A percentile compares a stretch with the other conserved stretches of the same genome.
Conservation (phyloP, 2,888 invertebrate genomes). For the Archips crataeganus region DNA sequence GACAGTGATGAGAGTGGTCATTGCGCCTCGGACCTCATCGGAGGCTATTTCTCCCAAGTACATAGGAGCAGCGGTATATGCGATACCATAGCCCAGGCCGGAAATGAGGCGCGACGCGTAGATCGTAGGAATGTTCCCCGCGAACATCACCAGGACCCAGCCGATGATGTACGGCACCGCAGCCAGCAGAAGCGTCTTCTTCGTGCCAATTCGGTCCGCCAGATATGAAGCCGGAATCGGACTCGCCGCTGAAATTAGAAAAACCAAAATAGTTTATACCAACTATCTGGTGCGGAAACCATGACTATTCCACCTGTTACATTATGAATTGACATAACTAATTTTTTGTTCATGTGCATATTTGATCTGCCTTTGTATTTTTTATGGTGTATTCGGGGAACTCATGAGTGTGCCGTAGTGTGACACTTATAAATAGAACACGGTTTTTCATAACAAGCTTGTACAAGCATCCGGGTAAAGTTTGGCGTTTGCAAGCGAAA, state of each 20-base stretch:
- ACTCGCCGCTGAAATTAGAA: constrained; percentile 81
- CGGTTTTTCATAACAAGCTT: constrained; percentile 25
- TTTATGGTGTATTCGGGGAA: constrained; percentile 27
- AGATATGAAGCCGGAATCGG: constrained; percentile 87
- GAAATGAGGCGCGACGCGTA: constrained; percentile 87
- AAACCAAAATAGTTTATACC: constrained; percentile 31
- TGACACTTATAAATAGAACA: constrained; percentile 35
- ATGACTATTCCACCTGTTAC: constrained; percentile 3
- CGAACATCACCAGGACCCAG: constrained; percentile 88
- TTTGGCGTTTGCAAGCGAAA: background rate
- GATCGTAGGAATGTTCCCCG: constrained; percentile 83
- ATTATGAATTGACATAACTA: background rate
- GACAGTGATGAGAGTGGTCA: constrained; percentile 87
- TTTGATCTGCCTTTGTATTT: constrained; percentile 29
- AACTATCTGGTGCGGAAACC: background rate
- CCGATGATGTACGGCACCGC: constrained; percentile 87
- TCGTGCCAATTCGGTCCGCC: constrained; percentile 88
- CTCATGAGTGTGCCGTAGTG: constrained; percentile 12
- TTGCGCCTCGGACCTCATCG: constrained; percentile 84
- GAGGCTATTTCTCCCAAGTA: constrained; percentile 88
- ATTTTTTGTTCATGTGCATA: constrained; percentile 11
- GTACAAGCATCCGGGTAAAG: constrained; percentile 19
- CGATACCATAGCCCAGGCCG: constrained; percentile 87
- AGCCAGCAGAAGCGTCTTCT: constrained; percentile 86
- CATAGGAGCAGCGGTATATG: constrained; percentile 87